Percentiles rank a stretch among this genome's conserved stretches.
phyloP scores from a whole-genome alignment of 2,888 invertebrate species.

The Clepsis dumicolana region DNA sequence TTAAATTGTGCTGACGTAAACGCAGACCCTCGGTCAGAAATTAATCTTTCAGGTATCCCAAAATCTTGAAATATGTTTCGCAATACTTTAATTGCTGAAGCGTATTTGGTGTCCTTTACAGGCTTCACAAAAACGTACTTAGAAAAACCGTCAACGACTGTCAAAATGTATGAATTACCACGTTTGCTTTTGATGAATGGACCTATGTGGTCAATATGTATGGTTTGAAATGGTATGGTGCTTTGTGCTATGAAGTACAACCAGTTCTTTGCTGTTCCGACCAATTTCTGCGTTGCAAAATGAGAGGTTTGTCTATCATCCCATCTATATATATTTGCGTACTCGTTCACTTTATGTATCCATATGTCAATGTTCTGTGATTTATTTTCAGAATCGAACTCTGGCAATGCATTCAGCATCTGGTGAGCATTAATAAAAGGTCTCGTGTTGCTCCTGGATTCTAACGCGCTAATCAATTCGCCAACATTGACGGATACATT shows the following conservation, averaged over 20 bases:
- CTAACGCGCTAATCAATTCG: slow-evolving; percentile 4
- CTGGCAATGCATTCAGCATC: slow-evolving; percentile 10
- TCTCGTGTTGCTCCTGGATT: background rate
- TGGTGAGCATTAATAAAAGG: slow-evolving; percentile 7
- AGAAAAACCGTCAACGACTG: too few relatives aligned
- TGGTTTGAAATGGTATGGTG: background rate
- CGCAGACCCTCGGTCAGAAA: too few relatives aligned
- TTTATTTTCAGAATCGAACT: slow-evolving; percentile 9
- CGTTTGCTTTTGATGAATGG: too few relatives aligned
- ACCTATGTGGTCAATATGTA: too few relatives aligned
- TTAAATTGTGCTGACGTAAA: too few relatives aligned
- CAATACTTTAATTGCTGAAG: too few relatives aligned
- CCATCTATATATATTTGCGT: slow-evolving; percentile 5
- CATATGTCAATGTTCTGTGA: slow-evolving; percentile 6
- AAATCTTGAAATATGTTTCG: too few relatives aligned
- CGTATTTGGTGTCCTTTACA: too few relatives aligned
- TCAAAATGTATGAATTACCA: too few relatives aligned
- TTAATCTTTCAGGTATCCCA: too few relatives aligned
- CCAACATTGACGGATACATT: background rate
- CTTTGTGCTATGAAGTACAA: background rate
- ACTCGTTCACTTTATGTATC: background rate
- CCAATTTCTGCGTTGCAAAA: slow-evolving; percentile 7
- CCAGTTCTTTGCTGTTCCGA: slow-evolving; percentile 9
- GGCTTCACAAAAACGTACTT: too few relatives aligned
- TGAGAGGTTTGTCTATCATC: slow-evolving; percentile 8